A percentile compares a stretch with the other conserved stretches of the same genome.
These are phyloP conservation scores for Bos taurus DNA, from an alignment of 2,113 vertebrate species.

Conservation along the genomic window DNA sequence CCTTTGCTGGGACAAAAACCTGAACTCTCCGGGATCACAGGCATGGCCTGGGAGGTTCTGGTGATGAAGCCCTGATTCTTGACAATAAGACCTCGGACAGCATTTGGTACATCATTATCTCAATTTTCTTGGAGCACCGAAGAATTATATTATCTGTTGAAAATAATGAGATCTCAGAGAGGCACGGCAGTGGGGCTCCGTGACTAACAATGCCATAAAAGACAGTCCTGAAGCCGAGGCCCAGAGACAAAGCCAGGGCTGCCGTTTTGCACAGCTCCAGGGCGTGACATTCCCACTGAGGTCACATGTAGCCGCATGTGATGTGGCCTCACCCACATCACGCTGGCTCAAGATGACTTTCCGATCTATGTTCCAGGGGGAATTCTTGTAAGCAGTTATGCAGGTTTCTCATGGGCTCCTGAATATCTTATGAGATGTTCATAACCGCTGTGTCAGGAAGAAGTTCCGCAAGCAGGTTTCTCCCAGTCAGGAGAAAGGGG, in stretches of 20 bases:
- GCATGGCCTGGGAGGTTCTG: background rate
- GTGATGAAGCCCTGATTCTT: background rate
- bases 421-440: background rate
- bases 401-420: background rate
- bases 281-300: background rate
- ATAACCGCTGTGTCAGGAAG: background rate
- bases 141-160: background rate
- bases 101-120: background rate
- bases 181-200: background rate
- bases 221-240: background rate
- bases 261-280: background rate
- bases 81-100: background rate
- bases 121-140: background rate
- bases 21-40: too few species aligned
- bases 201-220: fast-evolving
- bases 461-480: background rate
- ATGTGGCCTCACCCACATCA: background rate
- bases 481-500: background rate
- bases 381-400: background rate
- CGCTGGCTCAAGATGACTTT: background rate
- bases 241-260: background rate
- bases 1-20: background rate
- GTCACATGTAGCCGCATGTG: background rate
- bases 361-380: background rate
- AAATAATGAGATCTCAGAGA: background rate